Percentiles rank a stretch among this genome's conserved stretches.
phyloP scores from a whole-genome alignment of 1,140 invertebrate species.

The Tetramorium alpestre region DNA sequence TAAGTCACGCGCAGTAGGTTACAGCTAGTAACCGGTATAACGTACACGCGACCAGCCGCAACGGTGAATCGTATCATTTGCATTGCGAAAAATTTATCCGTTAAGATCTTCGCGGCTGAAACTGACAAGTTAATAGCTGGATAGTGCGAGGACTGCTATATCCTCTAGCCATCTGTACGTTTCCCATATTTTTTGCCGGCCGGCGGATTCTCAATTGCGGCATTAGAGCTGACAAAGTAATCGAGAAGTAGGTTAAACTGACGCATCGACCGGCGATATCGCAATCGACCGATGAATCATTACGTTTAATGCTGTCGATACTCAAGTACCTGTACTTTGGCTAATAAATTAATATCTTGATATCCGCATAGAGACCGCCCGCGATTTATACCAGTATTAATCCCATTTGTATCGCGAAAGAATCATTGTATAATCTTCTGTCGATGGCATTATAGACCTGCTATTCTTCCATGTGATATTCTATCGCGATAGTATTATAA shows the following conservation, averaged over 20 bases:
- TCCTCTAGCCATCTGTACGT: slow-evolving; percentile 35
- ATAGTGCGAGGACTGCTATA: slow-evolving; percentile 47
- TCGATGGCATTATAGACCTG: neutral
- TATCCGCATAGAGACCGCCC: neutral
- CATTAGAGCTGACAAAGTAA: slow-evolving; percentile 28
- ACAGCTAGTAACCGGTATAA: slow-evolving; percentile 47
- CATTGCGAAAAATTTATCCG: slow-evolving; percentile 56
- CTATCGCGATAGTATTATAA: neutral
- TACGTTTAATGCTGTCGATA: slow-evolving; percentile 31
- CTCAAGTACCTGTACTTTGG: neutral
- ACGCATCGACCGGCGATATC: slow-evolving; percentile 29
- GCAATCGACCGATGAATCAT: slow-evolving; percentile 28
- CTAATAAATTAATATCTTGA: neutral
- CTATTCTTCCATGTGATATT: neutral
- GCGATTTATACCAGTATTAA: neutral
- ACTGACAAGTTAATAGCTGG: slow-evolving; percentile 52
- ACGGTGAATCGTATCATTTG: slow-evolving; percentile 58
- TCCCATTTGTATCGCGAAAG: neutral
- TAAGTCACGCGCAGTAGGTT: slow-evolving; percentile 59
- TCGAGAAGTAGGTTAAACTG: slow-evolving; percentile 41
- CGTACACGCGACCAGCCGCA: slow-evolving; percentile 47
- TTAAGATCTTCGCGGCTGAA: slow-evolving; percentile 33
- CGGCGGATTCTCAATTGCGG: slow-evolving; percentile 7
- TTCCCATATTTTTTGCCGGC: slow-evolving; percentile 45
- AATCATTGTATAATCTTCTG: neutral